These are phyloP conservation scores for Cataglyphis hispanica DNA, from an alignment of 1,140 invertebrate genomes.

Conservation along the genomic window DNA sequence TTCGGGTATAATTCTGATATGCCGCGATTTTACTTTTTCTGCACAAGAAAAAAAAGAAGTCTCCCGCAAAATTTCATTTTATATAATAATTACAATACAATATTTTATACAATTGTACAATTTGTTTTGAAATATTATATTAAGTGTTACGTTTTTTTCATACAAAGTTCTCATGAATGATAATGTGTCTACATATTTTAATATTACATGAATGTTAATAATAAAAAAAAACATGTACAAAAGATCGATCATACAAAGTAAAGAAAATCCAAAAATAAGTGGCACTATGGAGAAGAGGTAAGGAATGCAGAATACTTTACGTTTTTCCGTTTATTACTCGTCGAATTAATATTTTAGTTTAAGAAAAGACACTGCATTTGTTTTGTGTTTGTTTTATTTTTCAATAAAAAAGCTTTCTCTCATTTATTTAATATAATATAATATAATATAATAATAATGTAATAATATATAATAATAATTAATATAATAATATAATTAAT, in stretches of 20 bases:
- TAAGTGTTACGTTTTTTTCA: background rate
- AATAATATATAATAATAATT: too few species aligned
- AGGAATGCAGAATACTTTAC: background rate
- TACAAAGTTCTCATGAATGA: background rate
- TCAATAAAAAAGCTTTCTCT: background rate
- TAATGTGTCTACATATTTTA: constrained; percentile 42
- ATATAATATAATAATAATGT: too few species aligned
- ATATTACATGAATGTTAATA: constrained; percentile 75
- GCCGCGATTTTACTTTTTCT: background rate
- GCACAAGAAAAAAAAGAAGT: background rate
- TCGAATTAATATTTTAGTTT: constrained; percentile 48
- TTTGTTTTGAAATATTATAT: background rate
- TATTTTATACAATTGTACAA: background rate
- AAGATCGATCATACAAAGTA: constrained; percentile 64
- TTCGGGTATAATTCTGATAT: background rate
- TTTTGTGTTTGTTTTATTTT: background rate
- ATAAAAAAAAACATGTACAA: constrained; percentile 19
- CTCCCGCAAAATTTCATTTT: background rate
- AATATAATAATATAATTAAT: background rate
- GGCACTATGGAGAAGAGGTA: constrained; percentile 39
- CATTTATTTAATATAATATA: background rate
- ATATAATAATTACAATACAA: background rate
- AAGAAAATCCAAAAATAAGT: constrained; percentile 72
- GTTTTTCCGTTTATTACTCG: constrained; percentile 19
- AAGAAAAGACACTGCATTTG: constrained; percentile 38